Base-by-base conservation (phyloP, 2,113 vertebrate species). In the Numida meleagris region DNA sequence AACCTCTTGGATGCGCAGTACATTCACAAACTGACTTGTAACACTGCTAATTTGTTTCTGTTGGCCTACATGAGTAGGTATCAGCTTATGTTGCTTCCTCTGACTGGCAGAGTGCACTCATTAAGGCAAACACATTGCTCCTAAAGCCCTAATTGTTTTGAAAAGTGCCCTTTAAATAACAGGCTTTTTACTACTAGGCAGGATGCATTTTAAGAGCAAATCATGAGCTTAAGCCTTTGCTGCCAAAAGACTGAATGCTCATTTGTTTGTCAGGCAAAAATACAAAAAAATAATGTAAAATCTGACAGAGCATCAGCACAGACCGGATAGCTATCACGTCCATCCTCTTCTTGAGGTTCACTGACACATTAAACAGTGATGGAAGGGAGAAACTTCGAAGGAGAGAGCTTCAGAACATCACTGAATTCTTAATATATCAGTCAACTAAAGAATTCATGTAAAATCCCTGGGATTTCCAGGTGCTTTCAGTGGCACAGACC, bases 91-190 rank as follows among this genome's bases (percentile, higher is more conserved):
- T 43, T 83, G 63, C 65, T 93, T 86, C 55, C 82, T 93, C 68
- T 90, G 88, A 86, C 73, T 93, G 88, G 46, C 89, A 72, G 79
- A 95, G 82, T 91, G 68, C 57, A 63, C 68, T 94, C 88, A 95
- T 88, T 95, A 95, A 83, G 34, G 38, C 76, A 94, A 95, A 94
- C 68, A 91, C 84, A 61, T 88, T 74, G 87, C 75, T 91, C 51
- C 80, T 86, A 67, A 95, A 95, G 79, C 55, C 79, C 79, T 95
- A 95, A 95, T 75, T 91, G 94, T 95, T 95, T 89, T 86, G 76
- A 91, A 95, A 94, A 94, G 57, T 86, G 66, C 73, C 86, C 85
- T 95, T 96, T 95, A 91, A 97, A 93, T 91, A 95, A 83, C 66
- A 89, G 79, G 43, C 43, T 43, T 91, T 93, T 84, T 73, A 86